These are phyloP conservation scores for Uropetala carovei DNA, from an alignment of 2,888 invertebrate species.

Conservation along the genomic window DNA sequence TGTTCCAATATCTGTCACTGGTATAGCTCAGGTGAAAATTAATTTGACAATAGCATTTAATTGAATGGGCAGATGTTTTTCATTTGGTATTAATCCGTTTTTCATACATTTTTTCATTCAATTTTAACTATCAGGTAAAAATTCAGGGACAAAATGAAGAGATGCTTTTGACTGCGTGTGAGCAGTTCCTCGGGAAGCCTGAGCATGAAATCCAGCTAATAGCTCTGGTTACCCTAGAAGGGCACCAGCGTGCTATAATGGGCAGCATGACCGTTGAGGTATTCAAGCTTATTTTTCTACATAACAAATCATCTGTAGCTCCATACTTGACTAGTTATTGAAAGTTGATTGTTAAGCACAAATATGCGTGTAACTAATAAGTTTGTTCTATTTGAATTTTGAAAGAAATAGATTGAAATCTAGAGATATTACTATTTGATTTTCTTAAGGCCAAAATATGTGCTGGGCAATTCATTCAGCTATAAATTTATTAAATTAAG, in stretches of 20 bases:
- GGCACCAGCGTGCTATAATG: constrained; percentile 97
- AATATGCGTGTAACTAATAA: no score
- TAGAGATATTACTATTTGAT: background rate
- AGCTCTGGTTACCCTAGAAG: constrained; percentile 93
- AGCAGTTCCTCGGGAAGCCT: constrained; percentile 93
- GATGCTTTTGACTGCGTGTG: constrained; percentile 93
- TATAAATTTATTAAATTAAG: no score
- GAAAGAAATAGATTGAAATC: background rate
- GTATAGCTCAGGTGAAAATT: constrained; percentile 92
- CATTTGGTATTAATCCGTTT: background rate
- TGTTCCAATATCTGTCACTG: constrained; percentile 97
- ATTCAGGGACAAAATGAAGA: constrained; percentile 93
- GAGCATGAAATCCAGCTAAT: constrained; percentile 94
- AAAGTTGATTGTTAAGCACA: no score
- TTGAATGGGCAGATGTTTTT: background rate
- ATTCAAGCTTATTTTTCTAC: constrained; percentile 67
- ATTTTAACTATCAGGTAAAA: constrained; percentile 81
- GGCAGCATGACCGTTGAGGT: constrained; percentile 96
- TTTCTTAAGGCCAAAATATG: no score
- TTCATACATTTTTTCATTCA: background rate
- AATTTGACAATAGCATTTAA: background rate
- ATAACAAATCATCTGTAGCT: no score
- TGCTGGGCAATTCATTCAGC: no score
- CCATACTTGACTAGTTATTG: background rate
- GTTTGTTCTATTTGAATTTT: no score